Percentiles rank a stretch among this genome's conserved stretches.
These are phyloP conservation scores for Campoplex capitator DNA, from an alignment of 2,888 invertebrate genomes.

Conservation along the genomic window DNA sequence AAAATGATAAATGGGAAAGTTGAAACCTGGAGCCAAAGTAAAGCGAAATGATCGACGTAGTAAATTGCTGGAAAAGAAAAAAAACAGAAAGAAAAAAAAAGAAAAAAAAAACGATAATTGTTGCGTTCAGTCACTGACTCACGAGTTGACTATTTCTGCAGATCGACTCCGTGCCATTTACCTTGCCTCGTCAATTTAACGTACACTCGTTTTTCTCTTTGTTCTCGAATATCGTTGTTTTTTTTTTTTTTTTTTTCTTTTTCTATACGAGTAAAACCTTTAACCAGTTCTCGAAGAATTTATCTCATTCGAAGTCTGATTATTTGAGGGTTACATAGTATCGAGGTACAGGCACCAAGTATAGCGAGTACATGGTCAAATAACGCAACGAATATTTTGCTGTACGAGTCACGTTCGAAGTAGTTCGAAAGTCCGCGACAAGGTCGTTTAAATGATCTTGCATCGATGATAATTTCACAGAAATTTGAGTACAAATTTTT, in stretches of 20 bases:
- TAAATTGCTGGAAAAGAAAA: not conserved
- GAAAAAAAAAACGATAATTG: not conserved
- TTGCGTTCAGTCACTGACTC: slow-evolving; percentile 24
- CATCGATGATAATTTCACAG: not conserved
- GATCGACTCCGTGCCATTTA: not conserved
- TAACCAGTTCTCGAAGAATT: slow-evolving; percentile 14
- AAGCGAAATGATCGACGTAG: not conserved
- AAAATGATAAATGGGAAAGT: not conserved
- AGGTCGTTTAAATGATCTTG: not conserved
- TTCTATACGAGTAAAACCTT: slow-evolving; percentile 9
- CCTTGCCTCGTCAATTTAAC: not conserved
- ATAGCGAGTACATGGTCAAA: not conserved
- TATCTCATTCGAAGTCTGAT: slow-evolving; percentile 12
- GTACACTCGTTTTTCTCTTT: slow-evolving; percentile 26
- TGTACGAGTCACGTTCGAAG: not conserved
- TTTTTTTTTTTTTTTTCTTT: too few species aligned
- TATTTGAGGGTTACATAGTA: not conserved
- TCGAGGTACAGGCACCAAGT: not conserved
- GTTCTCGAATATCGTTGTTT: slow-evolving; percentile 15
- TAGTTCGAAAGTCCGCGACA: not conserved
- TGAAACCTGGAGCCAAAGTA: not conserved
- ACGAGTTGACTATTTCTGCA: slow-evolving; percentile 25
- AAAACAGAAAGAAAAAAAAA: too few species aligned
- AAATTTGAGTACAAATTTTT: not conserved
- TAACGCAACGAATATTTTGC: not conserved